Percentiles rank a stretch among this genome's conserved stretches.
Evolutionary conservation across 2,888 invertebrate genomes (phyloP).

Genomic region (Oscheius onirici): DNA sequence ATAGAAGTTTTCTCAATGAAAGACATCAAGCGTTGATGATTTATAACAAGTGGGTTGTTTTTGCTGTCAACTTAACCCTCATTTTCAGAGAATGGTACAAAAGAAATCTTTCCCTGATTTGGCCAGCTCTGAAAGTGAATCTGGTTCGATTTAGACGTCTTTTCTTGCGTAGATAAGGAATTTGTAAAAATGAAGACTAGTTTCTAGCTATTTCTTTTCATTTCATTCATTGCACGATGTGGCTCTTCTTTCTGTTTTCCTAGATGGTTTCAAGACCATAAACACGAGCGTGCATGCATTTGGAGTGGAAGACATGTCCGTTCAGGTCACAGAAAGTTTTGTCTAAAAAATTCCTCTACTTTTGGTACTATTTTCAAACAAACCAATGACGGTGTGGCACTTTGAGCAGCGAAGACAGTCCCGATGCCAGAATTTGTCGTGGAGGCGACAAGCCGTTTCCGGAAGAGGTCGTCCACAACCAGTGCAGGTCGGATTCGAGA

Average conservation of each 20-base stretch:
- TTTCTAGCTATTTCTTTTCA: background rate
- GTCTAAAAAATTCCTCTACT: background rate
- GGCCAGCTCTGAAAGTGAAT: slow-evolving; percentile 68
- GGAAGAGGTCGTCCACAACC: slow-evolving; percentile 4
- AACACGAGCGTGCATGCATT: background rate
- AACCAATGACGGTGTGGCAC: background rate
- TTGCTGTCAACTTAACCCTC: background rate
- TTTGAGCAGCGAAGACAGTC: slow-evolving; percentile 1
- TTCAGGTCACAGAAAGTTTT: background rate
- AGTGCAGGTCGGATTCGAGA: slow-evolving; percentile 9
- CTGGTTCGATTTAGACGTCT: slow-evolving; percentile 58
- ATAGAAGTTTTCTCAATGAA: slow-evolving; percentile 63
- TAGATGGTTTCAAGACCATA: too few relatives aligned
- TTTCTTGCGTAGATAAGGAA: slow-evolving; percentile 29
- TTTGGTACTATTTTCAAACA: background rate
- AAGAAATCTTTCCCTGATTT: slow-evolving; percentile 64
- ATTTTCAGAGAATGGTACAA: slow-evolving; percentile 68
- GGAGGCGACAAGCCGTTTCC: background rate
- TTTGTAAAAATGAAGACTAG: background rate
- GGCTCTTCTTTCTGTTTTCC: too few relatives aligned
- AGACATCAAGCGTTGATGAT: slow-evolving; percentile 51
- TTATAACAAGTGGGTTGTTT: slow-evolving; percentile 60
- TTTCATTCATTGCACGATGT: too few relatives aligned
- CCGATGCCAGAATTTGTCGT: slow-evolving; percentile 5
- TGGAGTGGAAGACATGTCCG: slow-evolving; percentile 1